Percentiles rank a stretch among this genome's conserved stretches.
These are phyloP conservation scores for Tetraodon nigroviridis DNA, from an alignment of 2,113 vertebrate genomes.

Conservation along the genomic window DNA sequence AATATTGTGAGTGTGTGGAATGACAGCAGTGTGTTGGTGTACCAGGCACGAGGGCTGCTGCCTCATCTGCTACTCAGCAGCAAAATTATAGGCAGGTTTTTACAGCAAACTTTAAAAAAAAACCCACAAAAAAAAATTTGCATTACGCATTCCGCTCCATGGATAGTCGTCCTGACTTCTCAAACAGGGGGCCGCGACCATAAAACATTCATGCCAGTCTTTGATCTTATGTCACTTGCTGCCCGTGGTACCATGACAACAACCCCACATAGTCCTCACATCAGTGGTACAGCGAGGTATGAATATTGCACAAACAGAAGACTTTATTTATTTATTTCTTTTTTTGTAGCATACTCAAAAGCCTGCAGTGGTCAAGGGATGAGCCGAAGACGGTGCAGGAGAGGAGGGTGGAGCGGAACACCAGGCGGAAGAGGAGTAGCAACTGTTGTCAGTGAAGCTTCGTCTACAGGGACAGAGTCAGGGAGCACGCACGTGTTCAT, in stretches of 20 bases:
- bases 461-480: background rate
- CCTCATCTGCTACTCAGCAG: too few relatives aligned
- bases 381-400: background rate
- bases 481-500: background rate
- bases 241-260: background rate
- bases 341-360: background rate
- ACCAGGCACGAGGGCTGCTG: too few relatives aligned
- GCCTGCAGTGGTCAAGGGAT: background rate
- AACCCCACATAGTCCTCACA: background rate
- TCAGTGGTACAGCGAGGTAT: background rate
- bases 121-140: too few relatives aligned
- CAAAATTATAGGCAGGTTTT: too few relatives aligned
- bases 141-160: too few relatives aligned
- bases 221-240: background rate
- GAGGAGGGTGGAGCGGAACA: background rate
- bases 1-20: too few relatives aligned
- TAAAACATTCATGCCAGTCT: background rate
- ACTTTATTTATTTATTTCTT: background rate
- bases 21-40: too few relatives aligned
- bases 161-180: background rate
- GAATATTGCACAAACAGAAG: background rate
- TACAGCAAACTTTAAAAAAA: too few relatives aligned
- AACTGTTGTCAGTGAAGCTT: constrained; percentile 10
- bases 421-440: constrained; percentile 14
- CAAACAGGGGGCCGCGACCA: background rate